Evolutionary conservation across 1,140 invertebrate species (phyloP).

Genomic region (Pseudomyrmex flavicornis): DNA sequence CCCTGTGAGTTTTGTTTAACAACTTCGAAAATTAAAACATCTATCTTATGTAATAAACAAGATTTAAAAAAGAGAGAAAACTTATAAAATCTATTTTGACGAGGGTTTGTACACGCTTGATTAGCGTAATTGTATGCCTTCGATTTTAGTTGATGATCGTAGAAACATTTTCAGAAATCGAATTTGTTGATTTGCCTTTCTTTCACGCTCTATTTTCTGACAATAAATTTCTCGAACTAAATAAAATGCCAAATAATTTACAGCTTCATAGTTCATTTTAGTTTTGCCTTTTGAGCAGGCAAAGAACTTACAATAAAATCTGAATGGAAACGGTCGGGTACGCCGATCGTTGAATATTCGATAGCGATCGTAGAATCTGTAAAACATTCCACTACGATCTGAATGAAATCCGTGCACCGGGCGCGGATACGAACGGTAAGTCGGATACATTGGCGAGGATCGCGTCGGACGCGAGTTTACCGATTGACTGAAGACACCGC

Average conservation of each 20-base stretch:
- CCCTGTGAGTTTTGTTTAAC: conserved; percentile 84
- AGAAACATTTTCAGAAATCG: no score
- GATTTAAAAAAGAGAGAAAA: background rate
- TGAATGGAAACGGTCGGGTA: conserved; percentile 79
- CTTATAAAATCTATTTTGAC: conserved; percentile 1
- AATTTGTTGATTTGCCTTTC: no score
- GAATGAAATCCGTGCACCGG: conserved; percentile 74
- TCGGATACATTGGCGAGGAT: conserved; percentile 61
- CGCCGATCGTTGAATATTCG: conserved; percentile 81
- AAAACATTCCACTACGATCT: conserved; percentile 77
- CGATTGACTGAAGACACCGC: conserved; percentile 21
- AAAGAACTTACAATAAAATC: conserved; percentile 82
- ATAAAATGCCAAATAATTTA: no score
- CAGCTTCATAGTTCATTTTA: background rate
- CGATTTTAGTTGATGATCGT: no score
- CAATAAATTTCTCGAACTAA: no score
- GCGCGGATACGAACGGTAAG: conserved; percentile 81
- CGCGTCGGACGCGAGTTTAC: conserved; percentile 53
- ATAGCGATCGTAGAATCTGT: conserved; percentile 84
- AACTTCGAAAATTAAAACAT: background rate
- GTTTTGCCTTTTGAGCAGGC: background rate
- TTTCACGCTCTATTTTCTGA: no score
- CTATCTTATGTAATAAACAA: background rate
- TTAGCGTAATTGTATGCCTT: no score
- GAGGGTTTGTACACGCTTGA: no score